A percentile compares a stretch with the other conserved stretches of the same genome.
phyloP scores from a whole-genome alignment of 2,888 invertebrate species.

The Sphaerophoria rueppellii region DNA sequence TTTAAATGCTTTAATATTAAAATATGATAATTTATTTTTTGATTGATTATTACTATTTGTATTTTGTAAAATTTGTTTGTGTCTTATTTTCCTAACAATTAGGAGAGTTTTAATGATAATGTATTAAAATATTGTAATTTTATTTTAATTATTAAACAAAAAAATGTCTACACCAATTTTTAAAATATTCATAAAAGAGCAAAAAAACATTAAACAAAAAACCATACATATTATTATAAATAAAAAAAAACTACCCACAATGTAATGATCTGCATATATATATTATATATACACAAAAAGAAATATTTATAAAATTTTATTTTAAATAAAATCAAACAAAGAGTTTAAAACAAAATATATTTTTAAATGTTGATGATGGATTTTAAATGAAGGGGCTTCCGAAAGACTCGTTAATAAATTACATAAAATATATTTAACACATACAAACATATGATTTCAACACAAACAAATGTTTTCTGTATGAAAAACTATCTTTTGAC shows the following conservation, averaged over 20 bases:
- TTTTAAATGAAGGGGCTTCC: conserved; percentile 65
- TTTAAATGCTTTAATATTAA: conserved; percentile 51
- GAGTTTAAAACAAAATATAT: conserved; percentile 48
- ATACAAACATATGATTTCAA: background rate
- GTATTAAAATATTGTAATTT: conserved; percentile 56
- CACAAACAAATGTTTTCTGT: conserved; percentile 46
- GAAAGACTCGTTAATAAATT: conserved; percentile 60
- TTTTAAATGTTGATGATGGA: conserved; percentile 60
- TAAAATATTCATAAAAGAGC: conserved; percentile 37
- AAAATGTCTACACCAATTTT: conserved; percentile 22
- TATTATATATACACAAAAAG: conserved; percentile 58
- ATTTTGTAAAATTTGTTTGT: conserved; percentile 46
- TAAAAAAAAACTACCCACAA: conserved; percentile 30
- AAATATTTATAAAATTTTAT: conserved; percentile 58
- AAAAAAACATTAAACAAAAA: conserved; percentile 50
- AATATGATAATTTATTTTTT: conserved; percentile 67
- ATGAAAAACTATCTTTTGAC: conserved; percentile 50
- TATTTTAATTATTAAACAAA: conserved; percentile 32
- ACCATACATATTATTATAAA: background rate
- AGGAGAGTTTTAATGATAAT: conserved; percentile 48
- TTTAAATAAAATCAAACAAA: conserved; percentile 51
- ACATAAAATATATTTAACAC: conserved; percentile 52
- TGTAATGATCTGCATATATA: conserved; percentile 59
- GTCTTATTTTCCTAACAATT: conserved; percentile 72
- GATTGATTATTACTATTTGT: conserved; percentile 24